These are phyloP conservation scores for Protonibea diacanthus DNA, from an alignment of 2,797 vertebrate species.

Conservation along the genomic window DNA sequence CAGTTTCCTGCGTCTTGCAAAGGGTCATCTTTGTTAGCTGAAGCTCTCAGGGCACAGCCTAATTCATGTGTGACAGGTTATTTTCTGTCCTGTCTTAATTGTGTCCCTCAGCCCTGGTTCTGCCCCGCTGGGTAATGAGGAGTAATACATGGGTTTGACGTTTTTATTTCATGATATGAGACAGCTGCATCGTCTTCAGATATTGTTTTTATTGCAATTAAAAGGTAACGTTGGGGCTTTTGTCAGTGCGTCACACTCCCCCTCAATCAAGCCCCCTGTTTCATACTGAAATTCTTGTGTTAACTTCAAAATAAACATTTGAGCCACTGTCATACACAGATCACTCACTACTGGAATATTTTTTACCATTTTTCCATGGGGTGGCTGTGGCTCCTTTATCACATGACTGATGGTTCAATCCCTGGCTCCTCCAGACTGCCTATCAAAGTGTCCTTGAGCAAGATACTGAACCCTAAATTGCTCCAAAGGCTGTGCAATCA, in stretches of 20 bases:
- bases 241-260: not conserved
- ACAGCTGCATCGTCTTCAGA: constrained; percentile 30
- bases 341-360: not conserved
- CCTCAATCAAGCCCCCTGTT: not conserved
- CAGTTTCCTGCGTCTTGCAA: constrained; percentile 29
- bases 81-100: constrained; percentile 56
- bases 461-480: too few relatives aligned
- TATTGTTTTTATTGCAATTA: constrained; percentile 34
- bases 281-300: not conserved
- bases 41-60: constrained; percentile 20
- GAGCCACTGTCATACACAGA: not conserved
- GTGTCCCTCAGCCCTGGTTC: constrained; percentile 51
- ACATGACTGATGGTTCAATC: too few relatives aligned
- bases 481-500: too few relatives aligned
- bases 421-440: too few relatives aligned
- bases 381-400: too few relatives aligned
- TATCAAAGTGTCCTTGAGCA: too few relatives aligned
- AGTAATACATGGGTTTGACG: constrained; percentile 42
- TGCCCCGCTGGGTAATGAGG: constrained; percentile 36
- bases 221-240: constrained; percentile 18
- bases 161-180: constrained; percentile 47
- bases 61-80: constrained; percentile 32
- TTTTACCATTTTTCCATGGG: not conserved
- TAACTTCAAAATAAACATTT: constrained; percentile 4
- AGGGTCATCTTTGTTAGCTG: constrained; percentile 41